A percentile compares a stretch with the other conserved stretches of the same genome.
Conservation (phyloP, 2,113 vertebrate genomes). For the Triplophysa rosa region DNA sequence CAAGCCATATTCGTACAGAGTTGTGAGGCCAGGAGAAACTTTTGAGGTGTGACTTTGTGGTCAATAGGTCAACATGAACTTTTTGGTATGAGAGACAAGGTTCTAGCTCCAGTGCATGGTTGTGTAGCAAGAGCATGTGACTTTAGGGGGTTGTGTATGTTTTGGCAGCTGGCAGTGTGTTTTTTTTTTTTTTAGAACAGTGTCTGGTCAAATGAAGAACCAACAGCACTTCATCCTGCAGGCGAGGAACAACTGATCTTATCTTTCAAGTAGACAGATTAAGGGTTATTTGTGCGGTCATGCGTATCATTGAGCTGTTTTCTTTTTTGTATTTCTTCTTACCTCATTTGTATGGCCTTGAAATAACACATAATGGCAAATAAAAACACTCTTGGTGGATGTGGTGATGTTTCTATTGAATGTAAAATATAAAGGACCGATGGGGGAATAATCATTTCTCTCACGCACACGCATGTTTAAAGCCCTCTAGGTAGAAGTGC, state of each 20-base stretch:
- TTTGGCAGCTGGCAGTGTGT: constrained; percentile 9
- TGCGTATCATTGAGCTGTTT: constrained; percentile 56
- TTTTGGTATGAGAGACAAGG: background rate
- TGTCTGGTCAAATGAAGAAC: constrained; percentile 67
- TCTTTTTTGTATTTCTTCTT: constrained; percentile 35
- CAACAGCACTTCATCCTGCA: constrained; percentile 45
- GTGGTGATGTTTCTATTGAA: constrained; percentile 58
- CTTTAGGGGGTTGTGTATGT: constrained; percentile 10
- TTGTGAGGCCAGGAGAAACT: constrained; percentile 23
- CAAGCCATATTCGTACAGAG: background rate
- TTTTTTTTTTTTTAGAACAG: constrained; percentile 44
- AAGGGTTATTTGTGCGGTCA: constrained; percentile 50
- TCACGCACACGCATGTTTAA: constrained; percentile 45
- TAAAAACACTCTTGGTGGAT: constrained; percentile 38
- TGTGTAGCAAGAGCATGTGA: constrained; percentile 2
- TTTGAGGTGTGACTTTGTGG: constrained; percentile 13
- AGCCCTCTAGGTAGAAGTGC: constrained; percentile 40
- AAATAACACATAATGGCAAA: constrained; percentile 63
- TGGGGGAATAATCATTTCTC: constrained; percentile 43
- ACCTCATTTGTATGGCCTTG: constrained; percentile 43
- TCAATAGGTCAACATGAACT: constrained; percentile 20
- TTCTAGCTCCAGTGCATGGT: background rate
- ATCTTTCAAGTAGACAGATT: constrained; percentile 47
- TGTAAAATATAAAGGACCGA: constrained; percentile 35
- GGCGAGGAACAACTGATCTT: constrained; percentile 57